Evolutionary conservation across 2,113 vertebrate species (phyloP).

Genomic region (Isichthys henryi): DNA sequence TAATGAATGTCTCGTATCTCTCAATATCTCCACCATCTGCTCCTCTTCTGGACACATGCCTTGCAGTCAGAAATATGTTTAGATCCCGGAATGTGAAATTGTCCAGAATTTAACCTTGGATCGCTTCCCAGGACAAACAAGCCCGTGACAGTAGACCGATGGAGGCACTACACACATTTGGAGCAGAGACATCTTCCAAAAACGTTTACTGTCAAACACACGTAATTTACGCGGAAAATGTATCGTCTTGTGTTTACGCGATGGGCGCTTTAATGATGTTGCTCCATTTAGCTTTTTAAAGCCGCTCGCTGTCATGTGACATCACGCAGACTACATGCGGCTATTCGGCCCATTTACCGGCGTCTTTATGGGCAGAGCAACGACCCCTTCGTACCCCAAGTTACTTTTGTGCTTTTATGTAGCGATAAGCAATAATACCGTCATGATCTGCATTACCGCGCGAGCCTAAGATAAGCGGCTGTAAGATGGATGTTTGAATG

Average conservation of each 20-base stretch:
- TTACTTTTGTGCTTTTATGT: neutral
- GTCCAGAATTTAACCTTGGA: constrained; percentile 27
- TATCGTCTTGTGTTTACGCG: constrained; percentile 11
- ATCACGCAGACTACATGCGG: neutral
- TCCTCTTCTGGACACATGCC: constrained; percentile 5
- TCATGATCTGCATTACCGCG: neutral
- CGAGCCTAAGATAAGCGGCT: neutral
- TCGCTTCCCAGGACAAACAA: constrained; percentile 27
- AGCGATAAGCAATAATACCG: neutral
- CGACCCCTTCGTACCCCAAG: neutral
- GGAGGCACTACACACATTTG: constrained; percentile 26
- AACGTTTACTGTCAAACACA: constrained; percentile 19
- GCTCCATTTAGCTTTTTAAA: neutral
- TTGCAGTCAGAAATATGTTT: constrained; percentile 12
- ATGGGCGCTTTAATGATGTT: neutral
- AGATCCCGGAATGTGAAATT: constrained; percentile 22
- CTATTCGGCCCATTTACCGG: neutral
- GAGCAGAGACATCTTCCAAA: constrained; percentile 19
- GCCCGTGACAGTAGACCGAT: constrained; percentile 23
- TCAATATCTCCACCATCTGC: constrained; percentile 12
- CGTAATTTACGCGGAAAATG: constrained; percentile 14
- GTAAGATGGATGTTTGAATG: neutral
- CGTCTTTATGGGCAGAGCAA: neutral
- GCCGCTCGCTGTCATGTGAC: neutral
- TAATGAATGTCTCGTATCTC: neutral